Percentiles rank a stretch among this genome's conserved stretches.
Evolutionary conservation across 2,113 vertebrate species (phyloP).

Genomic region (Upupa epops): DNA sequence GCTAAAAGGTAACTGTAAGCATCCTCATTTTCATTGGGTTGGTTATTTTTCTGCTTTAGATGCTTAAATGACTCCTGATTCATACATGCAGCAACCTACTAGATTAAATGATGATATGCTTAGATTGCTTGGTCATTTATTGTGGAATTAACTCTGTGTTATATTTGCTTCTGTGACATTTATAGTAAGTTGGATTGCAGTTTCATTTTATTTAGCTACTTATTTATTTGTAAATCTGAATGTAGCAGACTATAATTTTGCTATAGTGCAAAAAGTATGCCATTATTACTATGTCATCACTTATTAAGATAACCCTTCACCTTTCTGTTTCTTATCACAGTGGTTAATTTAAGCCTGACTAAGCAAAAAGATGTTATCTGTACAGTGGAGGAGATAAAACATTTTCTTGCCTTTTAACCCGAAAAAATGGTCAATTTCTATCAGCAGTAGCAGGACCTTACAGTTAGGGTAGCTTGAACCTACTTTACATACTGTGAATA

Average conservation of each 20-base stretch:
- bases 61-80: not conserved
- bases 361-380: not conserved
- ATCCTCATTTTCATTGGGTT: not conserved
- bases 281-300: not conserved
- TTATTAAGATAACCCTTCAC: not conserved
- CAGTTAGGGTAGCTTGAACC: constrained; percentile 53
- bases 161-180: constrained; percentile 53
- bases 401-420: constrained; percentile 64
- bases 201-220: constrained; percentile 42
- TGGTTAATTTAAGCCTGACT: not conserved
- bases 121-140: not conserved
- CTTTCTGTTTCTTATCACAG: not conserved
- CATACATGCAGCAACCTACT: not conserved
- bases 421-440: constrained; percentile 50
- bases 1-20: not conserved
- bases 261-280: not conserved
- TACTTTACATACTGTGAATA: constrained; percentile 78
- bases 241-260: not conserved
- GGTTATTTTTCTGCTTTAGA: not conserved
- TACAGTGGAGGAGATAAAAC: not conserved
- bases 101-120: not conserved
- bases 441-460: constrained; percentile 34
- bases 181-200: constrained; percentile 49
- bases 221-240: constrained; percentile 60
- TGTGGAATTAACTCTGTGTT: not conserved